phyloP scores from a whole-genome alignment of 2,888 invertebrate genomes.

The Aromia moschata region DNA sequence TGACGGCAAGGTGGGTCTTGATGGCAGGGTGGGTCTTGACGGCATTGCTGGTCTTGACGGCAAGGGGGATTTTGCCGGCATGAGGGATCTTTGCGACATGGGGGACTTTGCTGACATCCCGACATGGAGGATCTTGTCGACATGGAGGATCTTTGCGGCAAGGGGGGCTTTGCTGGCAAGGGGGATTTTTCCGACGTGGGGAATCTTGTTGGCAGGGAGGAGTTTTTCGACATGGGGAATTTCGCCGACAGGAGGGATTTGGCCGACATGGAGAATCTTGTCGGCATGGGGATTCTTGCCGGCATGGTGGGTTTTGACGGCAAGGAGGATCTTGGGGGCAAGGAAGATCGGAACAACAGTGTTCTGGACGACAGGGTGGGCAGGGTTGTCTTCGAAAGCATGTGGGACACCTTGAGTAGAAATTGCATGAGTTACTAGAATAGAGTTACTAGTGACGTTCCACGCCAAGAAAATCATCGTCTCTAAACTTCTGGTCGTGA shows the following conservation, averaged over 20 bases:
- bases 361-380: neutral
- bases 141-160: slow-evolving; percentile 4
- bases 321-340: slow-evolving; percentile 1
- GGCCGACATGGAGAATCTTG: neutral
- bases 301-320: neutral
- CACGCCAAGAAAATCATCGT: too few species aligned
- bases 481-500: too few species aligned
- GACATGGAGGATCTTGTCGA: neutral
- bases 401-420: neutral
- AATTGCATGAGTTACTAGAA: neutral
- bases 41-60: neutral
- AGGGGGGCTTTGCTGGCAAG: slow-evolving; percentile 2
- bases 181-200: neutral
- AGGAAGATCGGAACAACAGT: neutral
- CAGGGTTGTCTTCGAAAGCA: neutral
- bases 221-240: neutral
- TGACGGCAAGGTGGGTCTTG: neutral
- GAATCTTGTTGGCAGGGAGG: neutral
- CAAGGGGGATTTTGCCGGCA: neutral
- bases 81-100: neutral
- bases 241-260: neutral
- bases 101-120: neutral
- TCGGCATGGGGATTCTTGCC: slow-evolving; percentile 6
- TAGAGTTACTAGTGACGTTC: too few species aligned
- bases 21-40: neutral